Evolutionary conservation across 2,113 vertebrate species (phyloP), one percentile per base, ranked within the genome.

Genomic region (Tragelaphus strepsiceros): DNA sequence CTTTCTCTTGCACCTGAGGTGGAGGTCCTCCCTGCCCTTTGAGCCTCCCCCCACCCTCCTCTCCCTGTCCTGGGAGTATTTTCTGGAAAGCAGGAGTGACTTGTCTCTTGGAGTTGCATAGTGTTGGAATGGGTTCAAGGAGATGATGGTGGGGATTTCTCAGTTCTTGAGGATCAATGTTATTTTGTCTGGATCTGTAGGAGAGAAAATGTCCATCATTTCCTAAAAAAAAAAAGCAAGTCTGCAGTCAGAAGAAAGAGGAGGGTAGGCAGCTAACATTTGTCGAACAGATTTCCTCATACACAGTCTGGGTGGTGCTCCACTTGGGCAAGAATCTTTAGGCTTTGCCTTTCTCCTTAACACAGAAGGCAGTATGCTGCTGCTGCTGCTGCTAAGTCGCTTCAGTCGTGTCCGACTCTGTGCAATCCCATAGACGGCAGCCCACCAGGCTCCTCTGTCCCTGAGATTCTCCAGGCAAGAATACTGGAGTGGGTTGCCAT

Each of bases 181-280:
- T 90, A 59, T 32, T 53, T 59, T 49, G 24, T 94, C 53, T 64
- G 17, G 62, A 59, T 28, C 49, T 26, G 4, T n/a, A 90, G 90
- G 71, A 89, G 80, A 87, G 92, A 92, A 94, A 86, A 96, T 5
- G 5, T 22, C 17, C 16, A 30, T 90, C 13, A 32, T 85, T 92
- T 96, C 39, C 19, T 58, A 95, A 86, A 84, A 51, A 15, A 61
- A 15, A 61, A 92, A 59, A 81, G 58, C 80, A 92, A 54, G 83
- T 95, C 9, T 95, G 51, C 28, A 61, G 67, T 64, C 56, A 92
- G 61, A 88, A 93, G 56, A 88, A 90, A 97, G 71, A 86, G 30
- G 14, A 88, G 19, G 26, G 10, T 64, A 96, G 59, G 59, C 24
- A 92, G 88, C 15, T 90, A 64, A 80, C 74, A 86, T 74, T 94